Base-by-base conservation (phyloP, 2,888 invertebrate species). In the Helicoverpa assulta region DNA sequence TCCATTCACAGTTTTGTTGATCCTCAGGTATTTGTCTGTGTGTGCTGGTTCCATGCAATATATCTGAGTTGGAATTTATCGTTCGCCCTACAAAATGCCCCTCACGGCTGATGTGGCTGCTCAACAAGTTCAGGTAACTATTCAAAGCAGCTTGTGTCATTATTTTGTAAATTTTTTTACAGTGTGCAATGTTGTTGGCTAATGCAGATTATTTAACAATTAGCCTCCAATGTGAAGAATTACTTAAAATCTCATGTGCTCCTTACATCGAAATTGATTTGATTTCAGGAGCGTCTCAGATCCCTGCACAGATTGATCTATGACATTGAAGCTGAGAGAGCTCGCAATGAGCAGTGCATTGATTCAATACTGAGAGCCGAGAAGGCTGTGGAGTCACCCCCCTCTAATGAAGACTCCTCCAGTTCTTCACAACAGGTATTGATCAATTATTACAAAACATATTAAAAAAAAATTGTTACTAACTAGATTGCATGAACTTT, bases 291-390 rank as follows among this genome's bases (percentile, higher is more conserved):
- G 82, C 96, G 98, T 19, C 92, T 99, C 21, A 97, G 98, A 87
- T 96, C 97, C 6, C 94, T 99, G 16, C 97, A 98, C 84, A 96
- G 97, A 55, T 92, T 98, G 12, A 96, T 98, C 50, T 97, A 98
- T 89, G 98, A 98, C 65, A 97, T 99, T 81, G 98, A 98, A 90
- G 96, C 97, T 60, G 98, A 98, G 87, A 96, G 98, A 63, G 95
- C 96, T n/a, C 96, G 97, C 56, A 98, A 98, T 85, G 98, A 99
- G 87, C 97, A 97, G 66, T 98, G 98, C 67, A 96, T 99, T 67
- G 97, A 97, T 62, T 97, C 97, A 70, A 97, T 99, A 74, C 95
- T 97, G 10, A 97, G 98, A 87, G 97, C 98, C 3, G 98, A 98
- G 85, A 95, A 93, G 67, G 89, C 90, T 53, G 88, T 90, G 1